Evolutionary conservation across 2,113 vertebrate species (phyloP).

Genomic region (Dasyprocta punctata): DNA sequence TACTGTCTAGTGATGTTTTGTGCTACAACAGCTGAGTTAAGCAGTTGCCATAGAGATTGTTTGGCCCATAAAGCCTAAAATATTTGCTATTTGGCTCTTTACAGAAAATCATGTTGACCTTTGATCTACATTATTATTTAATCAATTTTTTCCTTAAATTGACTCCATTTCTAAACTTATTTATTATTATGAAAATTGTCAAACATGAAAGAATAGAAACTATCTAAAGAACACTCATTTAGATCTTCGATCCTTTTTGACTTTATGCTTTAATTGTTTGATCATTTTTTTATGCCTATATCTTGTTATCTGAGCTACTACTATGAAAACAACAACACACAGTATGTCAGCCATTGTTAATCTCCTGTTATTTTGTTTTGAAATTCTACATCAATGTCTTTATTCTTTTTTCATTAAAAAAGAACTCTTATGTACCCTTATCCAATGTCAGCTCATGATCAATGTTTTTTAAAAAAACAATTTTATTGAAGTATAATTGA

Average conservation of each 20-base stretch:
- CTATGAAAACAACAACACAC: no score
- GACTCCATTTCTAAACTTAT: background rate
- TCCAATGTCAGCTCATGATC: background rate
- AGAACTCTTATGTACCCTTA: background rate
- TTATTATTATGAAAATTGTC: background rate
- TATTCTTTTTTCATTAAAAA: no score
- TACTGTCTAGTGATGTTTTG: rapidly evolving
- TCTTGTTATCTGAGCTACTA: no score
- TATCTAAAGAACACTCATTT: background rate
- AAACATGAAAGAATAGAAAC: background rate
- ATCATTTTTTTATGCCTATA: no score
- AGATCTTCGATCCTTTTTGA: no score
- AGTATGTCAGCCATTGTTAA: no score
- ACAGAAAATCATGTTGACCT: background rate
- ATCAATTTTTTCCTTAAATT: background rate
- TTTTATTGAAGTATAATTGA: background rate
- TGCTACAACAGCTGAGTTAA: background rate
- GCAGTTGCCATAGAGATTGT: background rate
- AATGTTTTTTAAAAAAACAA: background rate
- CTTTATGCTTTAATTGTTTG: no score
- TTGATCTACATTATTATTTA: background rate
- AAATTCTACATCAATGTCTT: no score
- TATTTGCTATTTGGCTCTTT: background rate
- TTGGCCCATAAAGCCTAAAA: background rate
- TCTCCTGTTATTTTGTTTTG: no score